phyloP scores from a whole-genome alignment of 2,797 vertebrate genomes.

The Mustela erminea region DNA sequence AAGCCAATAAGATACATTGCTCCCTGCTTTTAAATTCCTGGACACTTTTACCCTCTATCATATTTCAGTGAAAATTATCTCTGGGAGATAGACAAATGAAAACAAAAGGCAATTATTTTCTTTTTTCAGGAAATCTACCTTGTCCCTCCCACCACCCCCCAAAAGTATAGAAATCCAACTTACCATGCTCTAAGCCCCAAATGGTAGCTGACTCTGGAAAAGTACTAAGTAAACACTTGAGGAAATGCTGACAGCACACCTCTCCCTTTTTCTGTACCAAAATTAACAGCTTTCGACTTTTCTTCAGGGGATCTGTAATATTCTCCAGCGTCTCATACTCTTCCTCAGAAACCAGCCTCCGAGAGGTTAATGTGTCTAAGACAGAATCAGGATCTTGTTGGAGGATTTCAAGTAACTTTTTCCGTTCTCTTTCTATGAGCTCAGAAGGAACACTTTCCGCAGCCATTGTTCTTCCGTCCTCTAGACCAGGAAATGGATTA shows the following conservation, averaged over 20 bases:
- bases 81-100: neutral
- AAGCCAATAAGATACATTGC: neutral
- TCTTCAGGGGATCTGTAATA: constrained; percentile 71
- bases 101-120: neutral
- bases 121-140: constrained; percentile 21
- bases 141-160: neutral
- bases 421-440: constrained; percentile 68
- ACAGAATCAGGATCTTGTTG: constrained; percentile 68
- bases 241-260: constrained; percentile 61
- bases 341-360: constrained; percentile 69
- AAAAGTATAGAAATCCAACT: constrained; percentile 45
- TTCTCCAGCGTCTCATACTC: constrained; percentile 71
- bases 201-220: constrained; percentile 59
- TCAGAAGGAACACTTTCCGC: neutral
- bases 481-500: constrained; percentile 25
- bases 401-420: constrained; percentile 67
- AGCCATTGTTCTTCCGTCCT: constrained; percentile 45
- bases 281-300: constrained; percentile 72
- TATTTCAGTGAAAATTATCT: constrained; percentile 42
- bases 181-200: constrained; percentile 17
- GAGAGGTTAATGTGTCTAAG: constrained; percentile 62
- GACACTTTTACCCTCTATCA: neutral
- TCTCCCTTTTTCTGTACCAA: constrained; percentile 73
- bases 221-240: constrained; percentile 55
- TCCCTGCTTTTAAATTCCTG: neutral